A percentile compares a stretch with the other conserved stretches of the same genome.
Conservation (phyloP, 2,797 vertebrate species). For the Clamator glandarius region DNA sequence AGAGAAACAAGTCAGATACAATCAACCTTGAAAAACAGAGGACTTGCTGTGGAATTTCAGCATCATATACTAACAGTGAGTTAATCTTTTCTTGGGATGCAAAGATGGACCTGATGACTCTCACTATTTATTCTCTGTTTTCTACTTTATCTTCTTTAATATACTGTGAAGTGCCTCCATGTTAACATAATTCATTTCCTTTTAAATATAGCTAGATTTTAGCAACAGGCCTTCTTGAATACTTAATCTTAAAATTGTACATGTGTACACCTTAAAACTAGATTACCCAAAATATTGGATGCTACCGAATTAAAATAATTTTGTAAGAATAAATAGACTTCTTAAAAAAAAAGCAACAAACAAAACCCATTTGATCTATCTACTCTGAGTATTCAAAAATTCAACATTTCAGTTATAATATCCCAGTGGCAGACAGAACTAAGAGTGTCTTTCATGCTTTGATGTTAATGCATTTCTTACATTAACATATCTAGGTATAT, state of each 20-base stretch:
- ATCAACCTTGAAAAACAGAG: not conserved
- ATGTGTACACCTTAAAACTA: not conserved
- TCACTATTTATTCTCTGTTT: not conserved
- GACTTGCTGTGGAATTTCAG: not conserved
- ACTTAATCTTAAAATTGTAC: not conserved
- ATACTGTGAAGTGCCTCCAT: not conserved
- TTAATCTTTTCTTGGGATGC: not conserved
- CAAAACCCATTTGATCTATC: not conserved
- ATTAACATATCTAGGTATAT: not conserved
- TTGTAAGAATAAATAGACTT: not conserved
- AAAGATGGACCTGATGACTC: not conserved
- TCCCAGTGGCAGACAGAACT: not conserved
- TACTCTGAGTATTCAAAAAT: not conserved
- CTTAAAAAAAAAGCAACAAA: not conserved
- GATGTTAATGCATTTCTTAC: not conserved
- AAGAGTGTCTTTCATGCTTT: not conserved
- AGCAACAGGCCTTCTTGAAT: not conserved
- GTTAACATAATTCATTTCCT: not conserved
- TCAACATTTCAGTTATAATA: not conserved
- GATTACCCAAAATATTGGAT: not conserved
- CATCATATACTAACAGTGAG: not conserved
- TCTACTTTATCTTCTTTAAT: not conserved
- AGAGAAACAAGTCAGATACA: not conserved
- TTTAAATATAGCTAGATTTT: not conserved
- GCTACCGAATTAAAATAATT: not conserved